These are phyloP conservation scores for Laodelphax striatellus DNA, from an alignment of 1,140 invertebrate genomes.

Conservation along the genomic window DNA sequence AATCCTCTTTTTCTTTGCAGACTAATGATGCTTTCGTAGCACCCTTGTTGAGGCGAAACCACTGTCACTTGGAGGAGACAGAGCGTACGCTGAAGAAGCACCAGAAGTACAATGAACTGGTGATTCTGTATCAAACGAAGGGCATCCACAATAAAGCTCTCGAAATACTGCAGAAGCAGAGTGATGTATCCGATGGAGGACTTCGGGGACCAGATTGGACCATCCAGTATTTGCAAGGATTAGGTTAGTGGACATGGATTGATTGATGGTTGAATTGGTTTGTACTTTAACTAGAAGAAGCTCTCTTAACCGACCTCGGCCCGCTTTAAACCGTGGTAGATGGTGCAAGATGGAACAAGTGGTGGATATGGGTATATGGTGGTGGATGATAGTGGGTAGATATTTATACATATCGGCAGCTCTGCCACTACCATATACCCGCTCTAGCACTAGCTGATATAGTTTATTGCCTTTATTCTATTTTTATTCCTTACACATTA, in stretches of 20 bases:
- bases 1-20: slow-evolving; percentile 36
- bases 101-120: slow-evolving; percentile 84
- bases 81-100: slow-evolving; percentile 78
- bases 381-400: no score
- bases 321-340: no score
- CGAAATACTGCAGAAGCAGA: slow-evolving; percentile 73
- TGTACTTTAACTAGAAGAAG: no score
- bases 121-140: slow-evolving; percentile 92
- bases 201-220: slow-evolving; percentile 71
- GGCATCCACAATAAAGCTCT: slow-evolving; percentile 76
- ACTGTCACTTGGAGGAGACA: slow-evolving; percentile 89
- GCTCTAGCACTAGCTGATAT: no score
- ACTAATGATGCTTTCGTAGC: slow-evolving; percentile 91
- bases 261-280: no score
- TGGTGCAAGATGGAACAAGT: no score
- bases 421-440: no score
- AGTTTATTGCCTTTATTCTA: no score
- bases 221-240: slow-evolving; percentile 82
- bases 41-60: slow-evolving; percentile 81
- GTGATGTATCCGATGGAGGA: slow-evolving; percentile 60
- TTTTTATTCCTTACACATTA: no score
- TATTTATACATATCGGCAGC: no score
- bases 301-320: no score
- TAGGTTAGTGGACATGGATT: slow-evolving; percentile 42
- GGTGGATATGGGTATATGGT: no score